Conservation (phyloP, 2,888 invertebrate genomes). For the Tachystola acroxantha region DNA sequence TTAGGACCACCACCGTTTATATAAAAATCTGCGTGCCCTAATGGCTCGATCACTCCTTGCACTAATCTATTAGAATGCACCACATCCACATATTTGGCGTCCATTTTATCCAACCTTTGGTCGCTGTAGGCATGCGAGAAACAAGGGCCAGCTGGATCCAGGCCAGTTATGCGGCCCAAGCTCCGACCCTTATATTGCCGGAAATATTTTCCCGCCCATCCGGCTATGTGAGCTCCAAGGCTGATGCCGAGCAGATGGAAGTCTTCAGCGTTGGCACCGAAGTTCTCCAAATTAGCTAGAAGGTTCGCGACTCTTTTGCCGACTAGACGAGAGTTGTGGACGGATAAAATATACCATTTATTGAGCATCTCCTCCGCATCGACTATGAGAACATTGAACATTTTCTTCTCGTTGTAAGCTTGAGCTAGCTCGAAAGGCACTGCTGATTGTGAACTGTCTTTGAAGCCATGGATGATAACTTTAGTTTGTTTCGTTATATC, state of each 20-base stretch:
- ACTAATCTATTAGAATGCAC: conserved; percentile 66
- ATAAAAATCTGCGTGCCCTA: conserved; percentile 87
- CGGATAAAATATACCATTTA: conserved; percentile 62
- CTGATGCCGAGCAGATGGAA: conserved; percentile 79
- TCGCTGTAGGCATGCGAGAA: conserved; percentile 61
- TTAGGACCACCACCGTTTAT: conserved; percentile 84
- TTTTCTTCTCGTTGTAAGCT: conserved; percentile 62
- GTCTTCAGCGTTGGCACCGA: conserved; percentile 61
- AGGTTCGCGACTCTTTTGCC: conserved; percentile 74
- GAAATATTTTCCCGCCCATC: conserved; percentile 70
- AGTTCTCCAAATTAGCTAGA: conserved; percentile 64
- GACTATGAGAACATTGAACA: conserved; percentile 65
- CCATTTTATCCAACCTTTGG: conserved; percentile 60
- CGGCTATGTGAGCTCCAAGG: conserved; percentile 78
- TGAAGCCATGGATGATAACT: conserved; percentile 68
- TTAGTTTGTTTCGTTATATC: conserved; percentile 69
- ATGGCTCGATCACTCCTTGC: conserved; percentile 69
- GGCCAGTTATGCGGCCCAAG: conserved; percentile 65
- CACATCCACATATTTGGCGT: conserved; percentile 66
- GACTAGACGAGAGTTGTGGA: conserved; percentile 62
- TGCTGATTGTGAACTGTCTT: conserved; percentile 61
- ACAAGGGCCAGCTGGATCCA: conserved; percentile 73
- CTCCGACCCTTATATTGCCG: conserved; percentile 50
- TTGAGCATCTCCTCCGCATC: conserved; percentile 66
- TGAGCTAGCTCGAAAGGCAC: conserved; percentile 59